These are phyloP conservation scores for Ischnura elegans DNA, from an alignment of 2,888 invertebrate genomes.

Conservation along the genomic window DNA sequence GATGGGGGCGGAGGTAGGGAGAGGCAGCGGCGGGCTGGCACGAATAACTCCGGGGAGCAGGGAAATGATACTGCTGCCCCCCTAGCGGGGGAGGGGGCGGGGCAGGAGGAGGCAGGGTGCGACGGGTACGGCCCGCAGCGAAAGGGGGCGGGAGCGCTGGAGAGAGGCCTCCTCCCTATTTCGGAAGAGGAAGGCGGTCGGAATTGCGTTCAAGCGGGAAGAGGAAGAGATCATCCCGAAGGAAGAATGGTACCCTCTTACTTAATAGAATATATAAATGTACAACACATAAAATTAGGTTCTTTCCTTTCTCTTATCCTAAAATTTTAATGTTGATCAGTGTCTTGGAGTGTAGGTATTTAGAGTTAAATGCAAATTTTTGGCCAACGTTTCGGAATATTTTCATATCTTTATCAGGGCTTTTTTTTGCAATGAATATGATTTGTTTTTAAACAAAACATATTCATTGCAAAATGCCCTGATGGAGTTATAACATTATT, in stretches of 20 bases:
- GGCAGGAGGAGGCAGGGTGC: slow-evolving; percentile 10
- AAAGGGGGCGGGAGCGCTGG: slow-evolving; percentile 36
- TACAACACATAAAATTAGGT: too few species aligned
- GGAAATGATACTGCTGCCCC: background rate
- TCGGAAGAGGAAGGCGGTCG: background rate
- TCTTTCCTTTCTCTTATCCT: too few species aligned
- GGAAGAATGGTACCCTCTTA: background rate
- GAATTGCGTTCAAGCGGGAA: background rate
- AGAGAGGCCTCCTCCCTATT: background rate
- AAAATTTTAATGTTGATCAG: too few species aligned
- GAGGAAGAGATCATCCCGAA: background rate
- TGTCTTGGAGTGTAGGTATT: too few species aligned
- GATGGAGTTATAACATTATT: too few species aligned
- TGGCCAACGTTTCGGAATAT: too few species aligned
- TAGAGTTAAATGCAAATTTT: too few species aligned
- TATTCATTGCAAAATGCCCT: too few species aligned
- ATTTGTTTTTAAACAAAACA: too few species aligned
- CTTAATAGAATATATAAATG: too few species aligned
- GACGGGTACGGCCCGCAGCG: slow-evolving; percentile 53
- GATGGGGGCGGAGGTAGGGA: background rate
- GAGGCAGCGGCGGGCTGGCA: background rate
- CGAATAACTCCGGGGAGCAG: background rate
- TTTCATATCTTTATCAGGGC: too few species aligned
- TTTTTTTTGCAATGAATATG: too few species aligned
- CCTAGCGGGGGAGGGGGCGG: background rate